Conservation (phyloP, 2,888 invertebrate genomes). For the Thereva unica region DNA sequence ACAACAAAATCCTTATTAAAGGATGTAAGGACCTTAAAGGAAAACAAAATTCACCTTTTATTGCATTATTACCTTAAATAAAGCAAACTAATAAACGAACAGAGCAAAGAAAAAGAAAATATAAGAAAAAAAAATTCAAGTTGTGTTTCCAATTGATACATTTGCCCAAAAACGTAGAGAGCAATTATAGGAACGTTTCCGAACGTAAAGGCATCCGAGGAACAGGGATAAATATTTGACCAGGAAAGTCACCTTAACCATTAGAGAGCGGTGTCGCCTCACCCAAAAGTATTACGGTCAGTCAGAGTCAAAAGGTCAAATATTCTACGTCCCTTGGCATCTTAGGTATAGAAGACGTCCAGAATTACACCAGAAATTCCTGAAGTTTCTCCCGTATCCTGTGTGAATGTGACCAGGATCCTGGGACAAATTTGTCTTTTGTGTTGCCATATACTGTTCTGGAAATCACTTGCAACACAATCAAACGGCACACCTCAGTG, state of each 20-base stretch:
- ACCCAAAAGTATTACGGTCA: background rate
- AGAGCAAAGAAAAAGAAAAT: background rate
- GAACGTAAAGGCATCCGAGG: background rate
- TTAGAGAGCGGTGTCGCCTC: background rate
- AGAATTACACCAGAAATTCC: too few species aligned
- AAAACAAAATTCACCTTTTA: too few species aligned
- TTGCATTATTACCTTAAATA: too few species aligned
- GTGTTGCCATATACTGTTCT: slow-evolving; percentile 10
- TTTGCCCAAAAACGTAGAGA: background rate
- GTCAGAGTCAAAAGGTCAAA: slow-evolving; percentile 13
- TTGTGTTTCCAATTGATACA: background rate
- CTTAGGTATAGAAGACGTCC: too few species aligned
- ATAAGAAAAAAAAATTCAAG: background rate
- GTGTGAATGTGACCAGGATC: slow-evolving; percentile 1
- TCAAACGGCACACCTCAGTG: slow-evolving; percentile 28
- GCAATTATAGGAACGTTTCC: slow-evolving; percentile 9
- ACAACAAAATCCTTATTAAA: too few species aligned
- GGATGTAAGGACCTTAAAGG: too few species aligned
- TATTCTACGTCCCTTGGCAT: background rate
- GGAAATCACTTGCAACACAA: slow-evolving; percentile 22
- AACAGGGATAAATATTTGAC: background rate
- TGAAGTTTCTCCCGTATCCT: slow-evolving; percentile 1
- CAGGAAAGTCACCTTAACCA: background rate
- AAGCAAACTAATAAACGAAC: too few species aligned
- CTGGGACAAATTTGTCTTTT: slow-evolving; percentile 20